Conservation (phyloP, 2,797 vertebrate genomes). For the Tachyglossus aculeatus region DNA sequence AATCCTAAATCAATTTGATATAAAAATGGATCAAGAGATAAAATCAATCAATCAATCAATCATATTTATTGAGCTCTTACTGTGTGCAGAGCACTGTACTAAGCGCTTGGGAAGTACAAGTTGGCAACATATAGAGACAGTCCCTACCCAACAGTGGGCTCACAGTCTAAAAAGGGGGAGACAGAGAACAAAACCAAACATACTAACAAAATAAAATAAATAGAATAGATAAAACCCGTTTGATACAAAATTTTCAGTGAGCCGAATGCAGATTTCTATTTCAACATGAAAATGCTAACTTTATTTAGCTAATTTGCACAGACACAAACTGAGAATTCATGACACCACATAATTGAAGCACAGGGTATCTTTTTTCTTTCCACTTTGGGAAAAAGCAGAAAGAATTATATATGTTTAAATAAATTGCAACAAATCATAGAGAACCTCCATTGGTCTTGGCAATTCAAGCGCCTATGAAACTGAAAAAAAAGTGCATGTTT, state of each 20-base stretch:
- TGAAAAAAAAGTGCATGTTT: slow-evolving; percentile 20
- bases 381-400: slow-evolving; percentile 41
- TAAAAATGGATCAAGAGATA: background rate
- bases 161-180: too few relatives aligned
- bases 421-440: slow-evolving; percentile 31
- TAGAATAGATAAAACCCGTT: background rate
- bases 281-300: background rate
- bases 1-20: background rate
- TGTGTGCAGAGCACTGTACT: too few relatives aligned
- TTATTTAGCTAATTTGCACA: slow-evolving; percentile 17
- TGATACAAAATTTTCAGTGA: accelerated
- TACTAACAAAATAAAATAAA: too few relatives aligned
- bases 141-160: too few relatives aligned
- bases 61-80: too few relatives aligned
- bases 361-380: too few relatives aligned
- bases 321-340: too few relatives aligned
- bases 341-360: too few relatives aligned
- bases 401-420: slow-evolving; percentile 55
- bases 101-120: too few relatives aligned
- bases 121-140: too few relatives aligned
- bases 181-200: too few relatives aligned
- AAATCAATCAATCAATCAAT: background rate
- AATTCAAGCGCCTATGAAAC: background rate
- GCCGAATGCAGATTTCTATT: background rate
- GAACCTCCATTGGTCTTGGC: slow-evolving; percentile 30